Conservation (phyloP, 2,797 vertebrate species). For the Adelosebastes latens region DNA sequence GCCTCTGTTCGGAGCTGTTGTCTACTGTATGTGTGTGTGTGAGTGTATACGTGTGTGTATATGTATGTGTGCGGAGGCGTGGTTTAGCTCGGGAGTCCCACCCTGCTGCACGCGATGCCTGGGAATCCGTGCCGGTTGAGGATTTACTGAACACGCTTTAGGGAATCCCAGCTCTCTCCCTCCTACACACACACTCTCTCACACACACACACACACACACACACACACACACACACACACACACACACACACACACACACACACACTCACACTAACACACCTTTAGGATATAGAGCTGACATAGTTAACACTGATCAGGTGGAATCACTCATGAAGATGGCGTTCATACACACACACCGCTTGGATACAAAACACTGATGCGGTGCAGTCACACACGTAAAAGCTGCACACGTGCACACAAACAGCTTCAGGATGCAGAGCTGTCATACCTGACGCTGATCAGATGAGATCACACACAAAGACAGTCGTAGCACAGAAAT, state of each 20-base stretch:
- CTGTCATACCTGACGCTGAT: slow-evolving; percentile 48
- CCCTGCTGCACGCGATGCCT: slow-evolving; percentile 73
- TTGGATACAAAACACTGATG: slow-evolving; percentile 11
- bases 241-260: not conserved
- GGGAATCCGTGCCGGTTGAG: slow-evolving; percentile 66
- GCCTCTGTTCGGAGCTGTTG: slow-evolving; percentile 21
- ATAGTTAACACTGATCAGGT: slow-evolving; percentile 51
- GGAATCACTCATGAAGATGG: slow-evolving; percentile 22
- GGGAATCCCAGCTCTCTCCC: slow-evolving; percentile 67
- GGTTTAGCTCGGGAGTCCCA: slow-evolving; percentile 48
- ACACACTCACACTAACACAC: not conserved
- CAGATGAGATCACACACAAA: slow-evolving; percentile 34
- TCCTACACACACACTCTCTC: not conserved
- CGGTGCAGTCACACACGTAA: not conserved
- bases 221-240: no score
- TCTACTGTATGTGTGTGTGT: slow-evolving; percentile 8
- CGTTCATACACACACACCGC: not conserved
- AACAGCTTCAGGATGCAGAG: slow-evolving; percentile 16
- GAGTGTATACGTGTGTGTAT: not conserved
- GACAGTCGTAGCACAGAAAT: not conserved
- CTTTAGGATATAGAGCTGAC: slow-evolving; percentile 33
- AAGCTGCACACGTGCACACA: not conserved
- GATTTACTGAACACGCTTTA: slow-evolving; percentile 79
- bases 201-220: no score
- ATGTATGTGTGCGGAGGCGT: slow-evolving; percentile 31